These are phyloP conservation scores for Phalangium opilio DNA, from an alignment of 2,888 invertebrate species.

Conservation along the genomic window DNA sequence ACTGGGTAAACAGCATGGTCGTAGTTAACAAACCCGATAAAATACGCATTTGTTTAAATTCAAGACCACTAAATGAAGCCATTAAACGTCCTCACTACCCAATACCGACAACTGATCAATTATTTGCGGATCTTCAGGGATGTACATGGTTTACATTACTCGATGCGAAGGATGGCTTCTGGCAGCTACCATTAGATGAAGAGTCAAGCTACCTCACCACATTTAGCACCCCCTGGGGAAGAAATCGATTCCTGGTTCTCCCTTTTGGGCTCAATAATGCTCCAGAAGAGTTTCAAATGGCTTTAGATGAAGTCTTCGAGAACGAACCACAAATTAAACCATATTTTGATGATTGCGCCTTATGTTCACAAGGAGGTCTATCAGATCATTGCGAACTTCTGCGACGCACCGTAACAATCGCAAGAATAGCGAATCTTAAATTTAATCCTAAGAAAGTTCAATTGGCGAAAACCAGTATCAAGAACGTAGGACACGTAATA, in stretches of 20 bases:
- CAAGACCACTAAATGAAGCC: slow-evolving; percentile 7
- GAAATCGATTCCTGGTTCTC: slow-evolving; percentile 4
- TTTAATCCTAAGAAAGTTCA: too few relatives aligned
- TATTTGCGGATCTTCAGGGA: slow-evolving; percentile 2
- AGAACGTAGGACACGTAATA: too few relatives aligned
- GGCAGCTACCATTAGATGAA: slow-evolving; percentile 3
- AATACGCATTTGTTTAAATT: slow-evolving; percentile 6
- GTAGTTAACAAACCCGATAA: slow-evolving; percentile 6
- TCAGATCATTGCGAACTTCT: too few relatives aligned
- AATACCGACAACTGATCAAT: slow-evolving; percentile 4
- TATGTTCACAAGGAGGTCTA: too few relatives aligned
- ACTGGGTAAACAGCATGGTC: slow-evolving; percentile 4
- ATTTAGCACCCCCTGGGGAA: slow-evolving; percentile 7
- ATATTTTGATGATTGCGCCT: slow-evolving; percentile 8
- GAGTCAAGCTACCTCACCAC: slow-evolving; percentile 4
- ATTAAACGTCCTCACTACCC: slow-evolving; percentile 4
- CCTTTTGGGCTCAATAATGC: slow-evolving; percentile 8
- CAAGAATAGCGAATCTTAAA: too few relatives aligned
- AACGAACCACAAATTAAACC: neutral
- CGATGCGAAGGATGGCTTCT: slow-evolving; percentile 8
- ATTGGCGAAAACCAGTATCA: too few relatives aligned
- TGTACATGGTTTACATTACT: slow-evolving; percentile 3
- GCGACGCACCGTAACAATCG: too few relatives aligned
- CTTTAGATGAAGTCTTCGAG: slow-evolving; percentile 6
- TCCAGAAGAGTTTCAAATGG: slow-evolving; percentile 6